Percentiles rank a stretch among this genome's conserved stretches.
Conservation (phyloP, 2,797 vertebrate genomes). For the Amphiprion clarkii region DNA sequence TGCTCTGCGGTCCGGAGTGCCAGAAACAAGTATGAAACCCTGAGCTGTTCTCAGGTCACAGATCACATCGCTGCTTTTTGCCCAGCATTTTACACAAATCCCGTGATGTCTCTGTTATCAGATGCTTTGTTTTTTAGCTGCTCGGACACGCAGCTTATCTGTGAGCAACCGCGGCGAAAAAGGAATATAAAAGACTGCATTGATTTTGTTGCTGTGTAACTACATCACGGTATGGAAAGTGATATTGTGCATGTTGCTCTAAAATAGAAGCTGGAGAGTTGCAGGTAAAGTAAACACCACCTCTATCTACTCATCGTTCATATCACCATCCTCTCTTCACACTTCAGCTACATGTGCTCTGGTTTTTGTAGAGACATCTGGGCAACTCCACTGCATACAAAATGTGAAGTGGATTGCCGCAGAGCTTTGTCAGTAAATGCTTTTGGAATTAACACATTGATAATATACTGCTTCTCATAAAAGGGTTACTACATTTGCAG, state of each 20-base stretch:
- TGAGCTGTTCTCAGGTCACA: conserved; percentile 44
- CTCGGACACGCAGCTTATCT: conserved; percentile 22
- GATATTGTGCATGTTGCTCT: conserved; percentile 2
- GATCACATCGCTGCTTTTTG: conserved; percentile 42
- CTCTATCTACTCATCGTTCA: conserved; percentile 14
- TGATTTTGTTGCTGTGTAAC: conserved; percentile 16
- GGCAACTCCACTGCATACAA: conserved; percentile 21
- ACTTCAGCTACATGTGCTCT: conserved; percentile 29
- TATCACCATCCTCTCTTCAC: conserved; percentile 21
- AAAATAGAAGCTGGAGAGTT: neutral
- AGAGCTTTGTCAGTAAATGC: conserved; percentile 46
- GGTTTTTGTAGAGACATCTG: conserved; percentile 41
- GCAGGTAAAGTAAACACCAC: conserved; percentile 18
- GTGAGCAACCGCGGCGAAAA: conserved; percentile 13
- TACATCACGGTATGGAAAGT: conserved; percentile 1
- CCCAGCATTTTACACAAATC: conserved; percentile 33
- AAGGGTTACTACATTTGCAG: conserved; percentile 43
- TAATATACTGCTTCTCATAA: conserved; percentile 49
- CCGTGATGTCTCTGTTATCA: conserved; percentile 1
- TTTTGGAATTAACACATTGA: conserved; percentile 39
- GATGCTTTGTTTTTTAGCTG: conserved; percentile 23
- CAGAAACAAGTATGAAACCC: conserved; percentile 56
- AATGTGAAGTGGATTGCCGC: conserved; percentile 36
- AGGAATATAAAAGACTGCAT: neutral
- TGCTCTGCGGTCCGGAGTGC: conserved; percentile 38